Conservation (phyloP, 2,888 invertebrate genomes). For the Eucriotettix oculatus region DNA sequence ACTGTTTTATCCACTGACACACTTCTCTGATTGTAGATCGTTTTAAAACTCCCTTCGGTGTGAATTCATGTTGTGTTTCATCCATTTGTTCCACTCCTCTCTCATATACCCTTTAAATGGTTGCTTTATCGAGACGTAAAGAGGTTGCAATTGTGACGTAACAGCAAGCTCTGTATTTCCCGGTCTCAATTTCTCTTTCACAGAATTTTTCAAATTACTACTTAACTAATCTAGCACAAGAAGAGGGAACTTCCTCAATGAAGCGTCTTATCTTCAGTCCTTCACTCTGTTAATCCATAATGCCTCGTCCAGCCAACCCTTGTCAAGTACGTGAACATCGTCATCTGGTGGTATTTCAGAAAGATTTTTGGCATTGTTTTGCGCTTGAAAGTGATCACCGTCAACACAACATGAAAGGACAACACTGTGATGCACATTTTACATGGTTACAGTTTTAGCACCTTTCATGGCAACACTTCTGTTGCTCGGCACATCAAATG, state of each 20-base stretch:
- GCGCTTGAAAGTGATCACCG: background rate
- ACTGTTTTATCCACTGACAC: background rate
- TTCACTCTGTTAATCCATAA: background rate
- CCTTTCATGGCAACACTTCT: constrained; percentile 6
- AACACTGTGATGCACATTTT: background rate
- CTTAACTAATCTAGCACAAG: background rate
- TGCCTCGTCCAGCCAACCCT: background rate
- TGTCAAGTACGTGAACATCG: background rate
- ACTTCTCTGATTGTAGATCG: background rate
- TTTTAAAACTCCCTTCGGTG: background rate
- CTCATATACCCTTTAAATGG: background rate
- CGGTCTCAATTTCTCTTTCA: background rate
- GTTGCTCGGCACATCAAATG: constrained; percentile 3
- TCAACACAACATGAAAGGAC: no score
- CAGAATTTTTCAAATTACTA: background rate
- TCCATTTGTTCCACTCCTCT: background rate
- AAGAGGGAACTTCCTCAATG: no score
- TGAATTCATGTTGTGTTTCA: background rate
- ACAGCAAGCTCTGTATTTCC: background rate
- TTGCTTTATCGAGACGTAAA: background rate
- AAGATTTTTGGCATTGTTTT: background rate
- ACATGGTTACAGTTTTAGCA: constrained; percentile 2
- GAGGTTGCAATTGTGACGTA: background rate
- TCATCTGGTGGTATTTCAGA: background rate
- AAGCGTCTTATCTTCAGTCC: background rate